Evolutionary conservation across 1,140 invertebrate genomes (phyloP).

Genomic region (Solenopsis fugax): DNA sequence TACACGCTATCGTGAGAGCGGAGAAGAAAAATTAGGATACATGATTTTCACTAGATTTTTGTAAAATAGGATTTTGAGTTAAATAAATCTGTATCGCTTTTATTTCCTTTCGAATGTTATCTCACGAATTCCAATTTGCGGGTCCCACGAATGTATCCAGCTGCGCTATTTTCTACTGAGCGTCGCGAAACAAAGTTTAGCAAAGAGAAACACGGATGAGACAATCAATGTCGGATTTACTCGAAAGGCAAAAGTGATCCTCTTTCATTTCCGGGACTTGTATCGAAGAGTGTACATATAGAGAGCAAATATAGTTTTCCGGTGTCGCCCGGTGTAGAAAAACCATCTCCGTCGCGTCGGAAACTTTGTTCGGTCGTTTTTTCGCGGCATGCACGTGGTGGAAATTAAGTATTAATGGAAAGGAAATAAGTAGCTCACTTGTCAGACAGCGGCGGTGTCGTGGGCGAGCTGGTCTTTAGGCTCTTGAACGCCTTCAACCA

Average conservation of each 20-base stretch:
- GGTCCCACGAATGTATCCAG: constrained; percentile 32
- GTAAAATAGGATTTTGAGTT: not conserved
- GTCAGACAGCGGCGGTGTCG: constrained; percentile 86
- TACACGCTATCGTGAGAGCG: not conserved
- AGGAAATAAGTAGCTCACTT: constrained; percentile 86
- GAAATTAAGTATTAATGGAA: constrained; percentile 28
- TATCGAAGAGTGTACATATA: not conserved
- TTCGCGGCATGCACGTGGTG: constrained; percentile 49
- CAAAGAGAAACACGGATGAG: not conserved
- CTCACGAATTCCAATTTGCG: constrained; percentile 7
- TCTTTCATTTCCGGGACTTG: constrained; percentile 26
- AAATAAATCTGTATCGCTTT: not conserved
- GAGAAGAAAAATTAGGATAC: not conserved
- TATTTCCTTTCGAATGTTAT: not conserved
- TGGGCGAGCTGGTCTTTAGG: constrained; percentile 92
- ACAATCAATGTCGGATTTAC: constrained; percentile 21
- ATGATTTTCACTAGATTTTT: not conserved
- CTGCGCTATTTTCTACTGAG: constrained; percentile 39
- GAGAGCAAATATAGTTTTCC: constrained; percentile 9
- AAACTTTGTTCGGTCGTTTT: constrained; percentile 29
- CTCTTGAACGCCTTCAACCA: constrained; percentile 99
- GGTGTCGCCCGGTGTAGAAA: not conserved
- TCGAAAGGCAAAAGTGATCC: constrained; percentile 6
- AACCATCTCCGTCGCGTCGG: constrained; percentile 41
- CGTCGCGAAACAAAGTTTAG: constrained; percentile 21